phyloP scores from a whole-genome alignment of 2,888 invertebrate species.

The Tenthredo distinguenda region DNA sequence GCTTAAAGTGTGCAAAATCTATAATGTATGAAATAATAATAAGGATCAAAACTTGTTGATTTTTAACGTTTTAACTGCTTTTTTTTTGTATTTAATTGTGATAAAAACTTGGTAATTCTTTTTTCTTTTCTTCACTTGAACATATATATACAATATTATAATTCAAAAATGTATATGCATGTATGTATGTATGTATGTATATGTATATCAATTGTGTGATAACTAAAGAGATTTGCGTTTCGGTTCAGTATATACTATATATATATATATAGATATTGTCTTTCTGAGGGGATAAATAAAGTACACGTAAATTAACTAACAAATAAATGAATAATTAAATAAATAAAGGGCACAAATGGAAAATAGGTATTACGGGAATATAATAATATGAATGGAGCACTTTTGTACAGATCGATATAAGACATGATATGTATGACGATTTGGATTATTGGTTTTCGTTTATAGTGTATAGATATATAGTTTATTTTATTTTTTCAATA shows the following conservation, averaged over 20 bases:
- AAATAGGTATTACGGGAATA: slow-evolving; percentile 39
- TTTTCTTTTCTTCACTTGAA: background rate
- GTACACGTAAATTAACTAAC: slow-evolving; percentile 25
- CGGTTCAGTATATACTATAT: background rate
- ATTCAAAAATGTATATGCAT: background rate
- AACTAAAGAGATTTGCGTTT: slow-evolving; percentile 29
- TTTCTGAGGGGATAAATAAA: background rate
- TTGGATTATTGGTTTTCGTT: background rate
- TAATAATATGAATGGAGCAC: slow-evolving; percentile 45
- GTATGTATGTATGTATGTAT: background rate
- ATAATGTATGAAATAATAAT: background rate
- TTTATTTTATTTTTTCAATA: background rate
- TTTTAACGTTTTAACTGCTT: background rate
- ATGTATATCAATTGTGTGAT: slow-evolving; percentile 36
- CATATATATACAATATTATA: background rate
- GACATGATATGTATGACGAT: background rate
- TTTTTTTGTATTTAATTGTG: background rate
- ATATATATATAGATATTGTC: background rate
- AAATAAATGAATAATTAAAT: slow-evolving; percentile 23
- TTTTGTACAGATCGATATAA: slow-evolving; percentile 5
- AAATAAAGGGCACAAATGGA: slow-evolving; percentile 46
- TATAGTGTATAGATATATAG: background rate
- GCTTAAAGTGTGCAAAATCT: background rate
- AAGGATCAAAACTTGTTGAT: background rate
- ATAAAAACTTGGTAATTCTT: background rate